These are phyloP conservation scores for Whitmania pigra DNA, from an alignment of 1,140 invertebrate genomes.

Conservation along the genomic window DNA sequence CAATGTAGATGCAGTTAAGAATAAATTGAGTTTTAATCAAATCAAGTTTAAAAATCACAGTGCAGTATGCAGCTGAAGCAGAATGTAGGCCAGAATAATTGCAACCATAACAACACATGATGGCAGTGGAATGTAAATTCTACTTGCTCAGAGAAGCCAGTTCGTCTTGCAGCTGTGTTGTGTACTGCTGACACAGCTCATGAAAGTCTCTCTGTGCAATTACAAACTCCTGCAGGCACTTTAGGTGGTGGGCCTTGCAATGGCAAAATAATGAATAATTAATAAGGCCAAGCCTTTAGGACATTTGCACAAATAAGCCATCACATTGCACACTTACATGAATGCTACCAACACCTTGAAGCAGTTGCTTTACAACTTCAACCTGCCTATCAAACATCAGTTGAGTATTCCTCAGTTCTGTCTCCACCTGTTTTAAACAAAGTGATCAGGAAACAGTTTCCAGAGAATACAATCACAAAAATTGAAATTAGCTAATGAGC, in stretches of 20 bases:
- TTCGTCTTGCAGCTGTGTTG: constrained; percentile 63
- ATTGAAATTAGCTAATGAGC: background rate
- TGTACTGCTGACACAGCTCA: constrained; percentile 68
- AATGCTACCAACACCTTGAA: constrained; percentile 72
- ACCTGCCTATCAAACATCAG: constrained; percentile 83
- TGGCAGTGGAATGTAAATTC: no score
- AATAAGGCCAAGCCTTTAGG: no score
- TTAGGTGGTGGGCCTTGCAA: constrained; percentile 66
- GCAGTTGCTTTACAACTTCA: constrained; percentile 75
- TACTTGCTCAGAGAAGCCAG: no score
- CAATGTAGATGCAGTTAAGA: no score
- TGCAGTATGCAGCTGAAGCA: no score
- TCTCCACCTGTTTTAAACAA: constrained; percentile 71
- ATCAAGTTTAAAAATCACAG: no score
- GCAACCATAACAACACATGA: no score
- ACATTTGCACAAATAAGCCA: no score
- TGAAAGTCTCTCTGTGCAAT: constrained; percentile 74
- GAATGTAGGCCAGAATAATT: no score
- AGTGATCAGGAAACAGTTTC: background rate
- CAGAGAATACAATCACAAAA: background rate
- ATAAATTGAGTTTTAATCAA: no score
- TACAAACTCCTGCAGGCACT: constrained; percentile 74
- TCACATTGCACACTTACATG: constrained; percentile 41
- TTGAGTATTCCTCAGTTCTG: constrained; percentile 72
- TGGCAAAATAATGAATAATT: no score